Conservation (phyloP, 2,888 invertebrate species). For the Bugulina stolonifera region DNA sequence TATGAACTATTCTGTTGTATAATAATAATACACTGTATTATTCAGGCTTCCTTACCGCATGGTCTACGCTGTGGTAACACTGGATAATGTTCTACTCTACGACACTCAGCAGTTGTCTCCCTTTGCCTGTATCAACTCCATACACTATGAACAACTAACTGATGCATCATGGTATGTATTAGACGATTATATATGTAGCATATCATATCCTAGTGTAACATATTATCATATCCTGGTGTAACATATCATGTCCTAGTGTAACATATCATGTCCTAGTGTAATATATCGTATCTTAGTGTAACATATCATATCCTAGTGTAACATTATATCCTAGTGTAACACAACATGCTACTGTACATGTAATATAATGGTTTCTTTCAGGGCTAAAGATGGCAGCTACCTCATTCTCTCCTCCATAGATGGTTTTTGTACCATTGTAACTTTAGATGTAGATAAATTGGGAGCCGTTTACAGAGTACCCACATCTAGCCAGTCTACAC, state of each 20-base stretch:
- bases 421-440: slow-evolving; percentile 78
- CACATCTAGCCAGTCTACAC: too few relatives aligned
- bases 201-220: too few relatives aligned
- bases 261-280: too few relatives aligned
- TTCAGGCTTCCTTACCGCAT: slow-evolving; percentile 66
- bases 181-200: too few relatives aligned
- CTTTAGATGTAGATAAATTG: slow-evolving; percentile 69
- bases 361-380: too few relatives aligned
- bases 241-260: too few relatives aligned
- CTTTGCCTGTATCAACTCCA: slow-evolving; percentile 71
- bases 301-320: too few relatives aligned
- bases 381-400: slow-evolving; percentile 70
- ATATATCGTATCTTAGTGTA: too few relatives aligned
- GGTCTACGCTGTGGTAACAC: slow-evolving; percentile 85
- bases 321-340: too few relatives aligned
- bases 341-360: too few relatives aligned
- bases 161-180: slow-evolving; percentile 77
- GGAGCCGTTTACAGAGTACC: slow-evolving; percentile 62
- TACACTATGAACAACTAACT: slow-evolving; percentile 82
- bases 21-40: background rate
- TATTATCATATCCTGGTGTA: too few relatives aligned
- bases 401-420: slow-evolving; percentile 78
- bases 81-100: slow-evolving; percentile 74
- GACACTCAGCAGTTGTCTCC: slow-evolving; percentile 79
- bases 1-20: background rate